Evolutionary conservation across 2,888 invertebrate species (phyloP).

Genomic region (Argyresthia albistria): DNA sequence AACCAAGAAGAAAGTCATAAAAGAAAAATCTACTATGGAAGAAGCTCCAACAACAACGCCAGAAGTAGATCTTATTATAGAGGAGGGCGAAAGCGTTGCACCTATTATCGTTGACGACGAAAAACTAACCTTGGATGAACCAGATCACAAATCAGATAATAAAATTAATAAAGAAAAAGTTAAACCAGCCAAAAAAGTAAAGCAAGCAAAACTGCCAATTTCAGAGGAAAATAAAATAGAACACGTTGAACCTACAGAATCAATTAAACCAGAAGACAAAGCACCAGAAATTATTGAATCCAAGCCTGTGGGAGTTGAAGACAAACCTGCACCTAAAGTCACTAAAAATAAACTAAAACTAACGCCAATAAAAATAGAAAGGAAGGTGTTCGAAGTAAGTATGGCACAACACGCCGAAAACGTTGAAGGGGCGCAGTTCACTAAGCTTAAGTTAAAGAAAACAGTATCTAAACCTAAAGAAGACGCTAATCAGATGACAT

Average conservation of each 20-base stretch:
- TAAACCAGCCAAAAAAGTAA: background rate
- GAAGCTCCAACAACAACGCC: constrained; percentile 20
- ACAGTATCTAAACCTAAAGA: constrained; percentile 60
- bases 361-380: constrained; percentile 74
- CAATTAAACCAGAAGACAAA: background rate
- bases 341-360: constrained; percentile 32
- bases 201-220: background rate
- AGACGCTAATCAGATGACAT: constrained; percentile 39
- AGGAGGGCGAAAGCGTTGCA: too few species aligned
- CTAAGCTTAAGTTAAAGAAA: constrained; percentile 80
- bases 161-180: background rate
- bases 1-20: constrained; percentile 3
- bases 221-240: background rate
- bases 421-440: constrained; percentile 74
- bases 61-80: background rate
- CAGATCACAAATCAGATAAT: background rate
- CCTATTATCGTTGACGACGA: too few species aligned
- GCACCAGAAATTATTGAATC: background rate
- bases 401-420: constrained; percentile 76
- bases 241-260: background rate
- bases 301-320: background rate
- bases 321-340: constrained; percentile 8
- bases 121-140: too few species aligned
- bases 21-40: background rate
- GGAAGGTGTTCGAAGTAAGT: constrained; percentile 74